Conservation (phyloP, 2,113 vertebrate species). For the Neogobius melanostomus region DNA sequence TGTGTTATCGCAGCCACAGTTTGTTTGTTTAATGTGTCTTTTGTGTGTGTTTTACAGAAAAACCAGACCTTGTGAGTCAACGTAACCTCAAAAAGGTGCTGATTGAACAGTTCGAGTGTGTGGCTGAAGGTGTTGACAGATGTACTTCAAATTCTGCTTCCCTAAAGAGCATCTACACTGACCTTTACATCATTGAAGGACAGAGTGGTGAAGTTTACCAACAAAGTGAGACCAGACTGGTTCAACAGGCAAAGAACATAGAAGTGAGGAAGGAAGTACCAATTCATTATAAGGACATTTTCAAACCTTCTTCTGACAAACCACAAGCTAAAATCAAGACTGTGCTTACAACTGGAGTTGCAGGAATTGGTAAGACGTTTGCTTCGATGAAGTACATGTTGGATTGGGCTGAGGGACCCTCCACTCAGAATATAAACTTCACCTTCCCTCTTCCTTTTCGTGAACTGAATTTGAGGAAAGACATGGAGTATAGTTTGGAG, state of each 20-base stretch:
- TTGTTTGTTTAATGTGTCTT: background rate
- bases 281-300: slow-evolving; percentile 47
- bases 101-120: slow-evolving; percentile 9
- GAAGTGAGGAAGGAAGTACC: slow-evolving; percentile 20
- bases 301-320: background rate
- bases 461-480: slow-evolving; percentile 48
- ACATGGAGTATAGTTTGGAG: background rate
- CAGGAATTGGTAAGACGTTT: slow-evolving; percentile 52
- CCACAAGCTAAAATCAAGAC: background rate
- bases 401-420: slow-evolving; percentile 47
- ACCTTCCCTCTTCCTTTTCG: slow-evolving; percentile 44
- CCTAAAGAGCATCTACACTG: slow-evolving; percentile 46
- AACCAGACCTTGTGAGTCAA: background rate
- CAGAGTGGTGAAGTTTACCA: slow-evolving; percentile 18
- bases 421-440: background rate
- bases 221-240: background rate
- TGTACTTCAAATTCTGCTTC: slow-evolving; percentile 11
- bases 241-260: slow-evolving; percentile 23
- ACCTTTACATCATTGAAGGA: slow-evolving; percentile 45
- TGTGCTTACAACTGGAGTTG: slow-evolving; percentile 49
- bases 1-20: background rate
- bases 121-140: slow-evolving; percentile 34
- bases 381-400: slow-evolving; percentile 53
- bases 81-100: slow-evolving; percentile 24
- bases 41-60: slow-evolving; percentile 22